Base-by-base conservation (phyloP, 2,113 vertebrate genomes). In the Girardinichthys multiradiatus region DNA sequence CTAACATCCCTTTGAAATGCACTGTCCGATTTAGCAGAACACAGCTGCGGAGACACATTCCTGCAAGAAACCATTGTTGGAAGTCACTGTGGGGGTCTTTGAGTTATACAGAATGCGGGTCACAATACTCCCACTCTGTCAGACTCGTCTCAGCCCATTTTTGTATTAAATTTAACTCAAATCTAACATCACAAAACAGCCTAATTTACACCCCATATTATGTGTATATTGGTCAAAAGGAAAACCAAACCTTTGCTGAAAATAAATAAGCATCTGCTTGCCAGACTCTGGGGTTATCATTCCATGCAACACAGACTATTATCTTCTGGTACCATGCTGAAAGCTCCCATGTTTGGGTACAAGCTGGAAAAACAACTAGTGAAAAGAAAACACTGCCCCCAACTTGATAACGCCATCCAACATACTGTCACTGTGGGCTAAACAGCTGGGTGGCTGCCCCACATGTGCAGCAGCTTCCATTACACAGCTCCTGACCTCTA, bases 1-100 rank as follows among this genome's bases (percentile, higher is more conserved):
- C 80, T 58, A 91, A 88, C 66, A 74, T 45, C 57, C 73, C 12
- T 70, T 71, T 68, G 76, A 24, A 57, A 85, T 76, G 72, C 87
- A 70, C 68, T 39, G 85, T 85, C 86, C 87, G 81, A 68, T 82
- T 87, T 45, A 76, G 67, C 79, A 80, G 80, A 84, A 81, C 81
- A 72, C 84, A 82, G 84, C 83, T 82, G 86, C 80, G 76, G 28
- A 80, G 57, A 84, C 31, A 86, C 79, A 74, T 83, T 84, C 71
- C 75, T 87, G 85, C 79, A 84, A 89, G 85, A 77, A 63, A 83
- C 77, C 90, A 89, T 91, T 90, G 91, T 93, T 90, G 74, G 74
- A 79, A 74, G 75, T 92, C 92, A 94, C 81, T 90, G 79, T 72
- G 0, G 63, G 67, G 78, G 88, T 83, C 92, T 89, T 91, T 81